Evolutionary conservation across 2,888 invertebrate genomes (phyloP).

Genomic region (Rhamphomyia laevipes): DNA sequence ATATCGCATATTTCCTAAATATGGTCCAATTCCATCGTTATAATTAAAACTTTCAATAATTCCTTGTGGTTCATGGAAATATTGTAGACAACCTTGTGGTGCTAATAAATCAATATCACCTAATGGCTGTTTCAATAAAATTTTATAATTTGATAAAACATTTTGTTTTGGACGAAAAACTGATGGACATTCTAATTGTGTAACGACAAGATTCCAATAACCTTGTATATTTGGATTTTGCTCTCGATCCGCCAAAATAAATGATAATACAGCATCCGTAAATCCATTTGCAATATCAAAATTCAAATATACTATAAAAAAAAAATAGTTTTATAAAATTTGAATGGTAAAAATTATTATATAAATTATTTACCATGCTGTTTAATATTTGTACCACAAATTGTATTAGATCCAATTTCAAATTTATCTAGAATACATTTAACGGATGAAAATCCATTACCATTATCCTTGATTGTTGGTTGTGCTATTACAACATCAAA

Average conservation of each 20-base stretch:
- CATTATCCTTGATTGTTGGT: conserved; percentile 21
- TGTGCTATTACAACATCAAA: conserved; percentile 23
- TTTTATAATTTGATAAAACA: conserved; percentile 23
- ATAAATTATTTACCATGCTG: conserved; percentile 41
- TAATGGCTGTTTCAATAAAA: conserved; percentile 22
- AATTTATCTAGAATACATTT: conserved; percentile 22
- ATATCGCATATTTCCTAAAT: conserved; percentile 46
- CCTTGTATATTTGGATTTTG: conserved; percentile 34
- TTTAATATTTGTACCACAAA: conserved; percentile 51
- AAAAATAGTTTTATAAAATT: not conserved
- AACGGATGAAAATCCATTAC: conserved; percentile 17
- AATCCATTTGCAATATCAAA: conserved; percentile 28
- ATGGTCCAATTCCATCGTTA: conserved; percentile 42
- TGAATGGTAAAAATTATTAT: too few species aligned
- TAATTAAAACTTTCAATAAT: conserved; percentile 49
- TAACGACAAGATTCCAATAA: conserved; percentile 50
- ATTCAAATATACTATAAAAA: conserved; percentile 23
- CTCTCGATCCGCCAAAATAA: conserved; percentile 37
- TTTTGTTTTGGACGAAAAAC: conserved; percentile 4
- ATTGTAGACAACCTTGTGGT: conserved; percentile 56
- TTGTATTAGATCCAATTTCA: conserved; percentile 22
- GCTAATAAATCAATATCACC: conserved; percentile 34
- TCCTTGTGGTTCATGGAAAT: conserved; percentile 46
- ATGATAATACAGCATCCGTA: conserved; percentile 37
- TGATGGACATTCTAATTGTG: conserved; percentile 45